Evolutionary conservation across 53 echinoderm and acorn worm species (phyloP).

Genomic region (Pentamera pediparva): DNA sequence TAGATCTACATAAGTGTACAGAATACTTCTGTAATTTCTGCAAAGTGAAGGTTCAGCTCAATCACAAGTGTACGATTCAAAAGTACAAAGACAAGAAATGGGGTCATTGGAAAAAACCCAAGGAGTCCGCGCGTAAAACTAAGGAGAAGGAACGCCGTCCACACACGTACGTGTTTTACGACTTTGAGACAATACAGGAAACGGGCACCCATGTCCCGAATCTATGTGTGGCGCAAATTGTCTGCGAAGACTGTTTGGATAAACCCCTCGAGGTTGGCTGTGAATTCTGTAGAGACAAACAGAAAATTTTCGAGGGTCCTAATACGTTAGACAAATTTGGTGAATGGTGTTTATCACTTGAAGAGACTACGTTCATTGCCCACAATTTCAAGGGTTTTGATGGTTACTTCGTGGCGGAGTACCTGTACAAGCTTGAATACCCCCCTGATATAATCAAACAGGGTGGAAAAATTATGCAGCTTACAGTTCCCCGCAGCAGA

Average conservation of each 20-base stretch:
- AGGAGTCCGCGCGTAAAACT: no score
- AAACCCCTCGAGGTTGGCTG: constrained; percentile 11
- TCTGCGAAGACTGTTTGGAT: constrained; percentile 12
- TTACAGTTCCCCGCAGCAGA: not conserved
- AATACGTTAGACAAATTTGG: constrained; percentile 32
- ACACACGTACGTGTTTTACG: constrained; percentile 10
- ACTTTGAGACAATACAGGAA: constrained; percentile 33
- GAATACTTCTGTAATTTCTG: not conserved
- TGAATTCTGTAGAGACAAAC: not conserved
- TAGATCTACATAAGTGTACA: not conserved
- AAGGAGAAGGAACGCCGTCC: not conserved
- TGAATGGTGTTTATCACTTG: not conserved
- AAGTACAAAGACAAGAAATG: not conserved
- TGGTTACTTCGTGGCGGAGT: constrained; percentile 27
- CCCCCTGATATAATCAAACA: constrained; percentile 28
- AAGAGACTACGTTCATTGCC: constrained; percentile 10
- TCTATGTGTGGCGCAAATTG: constrained; percentile 33
- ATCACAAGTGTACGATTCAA: not conserved
- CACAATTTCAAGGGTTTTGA: no score
- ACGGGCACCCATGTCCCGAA: constrained; percentile 30
- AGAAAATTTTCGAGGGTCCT: constrained; percentile 6
- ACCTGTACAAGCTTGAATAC: constrained; percentile 13
- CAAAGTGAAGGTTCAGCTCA: not conserved
- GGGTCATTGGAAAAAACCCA: no score
- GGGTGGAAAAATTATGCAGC: constrained; percentile 35